Conservation (phyloP, 1,140 invertebrate species). For the Bombus affinis region DNA sequence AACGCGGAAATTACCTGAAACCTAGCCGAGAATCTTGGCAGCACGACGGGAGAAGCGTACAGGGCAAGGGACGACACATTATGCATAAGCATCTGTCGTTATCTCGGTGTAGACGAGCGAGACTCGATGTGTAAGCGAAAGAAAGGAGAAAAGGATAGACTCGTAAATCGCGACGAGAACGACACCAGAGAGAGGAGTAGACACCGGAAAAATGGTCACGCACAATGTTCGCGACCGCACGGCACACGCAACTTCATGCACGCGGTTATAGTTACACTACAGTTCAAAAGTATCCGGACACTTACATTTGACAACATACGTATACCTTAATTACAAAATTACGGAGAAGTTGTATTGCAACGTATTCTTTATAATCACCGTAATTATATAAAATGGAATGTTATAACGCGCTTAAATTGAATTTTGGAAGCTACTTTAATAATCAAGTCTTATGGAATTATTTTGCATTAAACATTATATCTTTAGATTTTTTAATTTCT, state of each 20-base stretch:
- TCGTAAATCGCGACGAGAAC: conserved; percentile 67
- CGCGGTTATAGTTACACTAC: conserved; percentile 62
- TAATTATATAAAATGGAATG: background rate
- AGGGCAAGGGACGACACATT: conserved; percentile 39
- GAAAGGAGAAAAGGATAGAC: conserved; percentile 58
- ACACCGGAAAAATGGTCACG: conserved; percentile 62
- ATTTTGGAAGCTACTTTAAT: background rate
- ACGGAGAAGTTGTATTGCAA: background rate
- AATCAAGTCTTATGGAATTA: background rate
- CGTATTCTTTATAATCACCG: background rate
- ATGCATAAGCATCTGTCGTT: conserved; percentile 59
- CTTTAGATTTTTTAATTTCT: background rate
- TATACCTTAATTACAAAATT: background rate
- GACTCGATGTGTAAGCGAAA: background rate
- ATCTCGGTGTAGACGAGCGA: conserved; percentile 32
- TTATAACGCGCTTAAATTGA: background rate
- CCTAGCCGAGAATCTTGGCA: conserved; percentile 24
- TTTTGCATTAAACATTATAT: background rate
- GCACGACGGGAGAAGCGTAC: background rate
- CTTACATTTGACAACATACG: background rate
- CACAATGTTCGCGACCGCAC: conserved; percentile 37
- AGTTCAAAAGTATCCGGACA: background rate
- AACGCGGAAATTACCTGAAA: conserved; percentile 69
- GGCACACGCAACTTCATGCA: conserved; percentile 53
- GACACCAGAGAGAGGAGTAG: conserved; percentile 36